Base-by-base conservation (phyloP, 2,888 invertebrate genomes). In the Lacanobia wlatinum region DNA sequence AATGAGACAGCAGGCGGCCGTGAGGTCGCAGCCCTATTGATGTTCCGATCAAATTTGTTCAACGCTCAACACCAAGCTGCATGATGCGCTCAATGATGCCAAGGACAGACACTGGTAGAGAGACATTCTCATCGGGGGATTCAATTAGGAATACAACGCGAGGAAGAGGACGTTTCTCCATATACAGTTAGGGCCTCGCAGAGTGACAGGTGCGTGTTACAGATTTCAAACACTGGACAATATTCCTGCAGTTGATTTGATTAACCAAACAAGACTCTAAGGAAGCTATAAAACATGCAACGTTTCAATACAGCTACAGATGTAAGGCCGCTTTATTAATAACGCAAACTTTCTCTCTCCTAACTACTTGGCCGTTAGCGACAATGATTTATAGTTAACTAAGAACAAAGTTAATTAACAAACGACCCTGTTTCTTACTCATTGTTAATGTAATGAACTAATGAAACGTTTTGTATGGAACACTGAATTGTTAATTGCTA, bases 301-400 rank as follows among this genome's bases (percentile, higher is more conserved):
- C 21, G 50, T 46, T 60, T 34, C 18, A 75, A 80, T 61, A 66
- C 16, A 38, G 21, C 28, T 62, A 58, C 63, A 75, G 60, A 80
- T 59, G 69, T 63, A 28, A 60, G 55, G 12, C 46, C 21, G 23
- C 43, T 65, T 50, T 82, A 82, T 67, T 73, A 79, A 83, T 65
- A 80, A 70, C 63, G 61, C 40, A 3, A 78, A 81, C 75, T 84
- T 84, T 85, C 82, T 77, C 70, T 70, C 70, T 61, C 56, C 61
- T 53, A 73, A 84, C 80, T 71, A 73, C 76, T 80, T 80, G 59
- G 60, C 56, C 55, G 56, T 80, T 83, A 78, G 61, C 76, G 78
- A 84, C 86, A 84, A 76, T 86, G 86, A 84, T 85, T 84, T 84
- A 85, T 85, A 84, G 86, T 84, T 61, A 77, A 84, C 69, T 66